phyloP scores from a whole-genome alignment of 2,797 vertebrate species.

The Phataginus tricuspis region DNA sequence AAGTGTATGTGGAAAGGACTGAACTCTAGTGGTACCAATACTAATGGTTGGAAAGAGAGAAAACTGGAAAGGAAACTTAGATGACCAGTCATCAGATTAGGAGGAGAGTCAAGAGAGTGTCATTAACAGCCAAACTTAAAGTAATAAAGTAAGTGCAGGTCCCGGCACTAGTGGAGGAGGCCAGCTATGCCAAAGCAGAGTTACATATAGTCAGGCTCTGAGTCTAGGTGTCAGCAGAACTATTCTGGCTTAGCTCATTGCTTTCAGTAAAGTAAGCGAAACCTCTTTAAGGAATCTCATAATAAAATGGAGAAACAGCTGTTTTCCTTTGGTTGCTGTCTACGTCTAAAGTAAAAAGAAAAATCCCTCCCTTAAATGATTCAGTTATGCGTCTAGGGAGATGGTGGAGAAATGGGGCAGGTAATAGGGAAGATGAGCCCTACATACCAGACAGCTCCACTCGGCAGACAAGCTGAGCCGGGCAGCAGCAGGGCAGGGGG shows the following conservation, averaged over 20 bases:
- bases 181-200: background rate
- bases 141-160: background rate
- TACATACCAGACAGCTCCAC: background rate
- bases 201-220: background rate
- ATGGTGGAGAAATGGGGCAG: background rate
- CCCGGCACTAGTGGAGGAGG: background rate
- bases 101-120: background rate
- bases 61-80: background rate
- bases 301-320: background rate
- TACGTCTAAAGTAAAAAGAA: background rate
- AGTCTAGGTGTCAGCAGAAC: background rate
- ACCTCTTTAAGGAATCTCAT: background rate
- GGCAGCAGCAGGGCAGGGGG: background rate
- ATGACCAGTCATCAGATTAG: background rate
- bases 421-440: background rate
- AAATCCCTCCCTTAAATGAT: background rate
- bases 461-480: background rate
- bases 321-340: background rate
- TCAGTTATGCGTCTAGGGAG: background rate
- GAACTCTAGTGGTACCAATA: background rate
- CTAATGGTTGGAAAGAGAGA: background rate
- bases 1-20: background rate
- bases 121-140: background rate
- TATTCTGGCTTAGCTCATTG: background rate
- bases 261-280: slow-evolving; percentile 20